Evolutionary conservation across 2,797 vertebrate genomes (phyloP), one percentile per base, ranked within the genome.

Genomic region (Hemitrygon akajei): DNA sequence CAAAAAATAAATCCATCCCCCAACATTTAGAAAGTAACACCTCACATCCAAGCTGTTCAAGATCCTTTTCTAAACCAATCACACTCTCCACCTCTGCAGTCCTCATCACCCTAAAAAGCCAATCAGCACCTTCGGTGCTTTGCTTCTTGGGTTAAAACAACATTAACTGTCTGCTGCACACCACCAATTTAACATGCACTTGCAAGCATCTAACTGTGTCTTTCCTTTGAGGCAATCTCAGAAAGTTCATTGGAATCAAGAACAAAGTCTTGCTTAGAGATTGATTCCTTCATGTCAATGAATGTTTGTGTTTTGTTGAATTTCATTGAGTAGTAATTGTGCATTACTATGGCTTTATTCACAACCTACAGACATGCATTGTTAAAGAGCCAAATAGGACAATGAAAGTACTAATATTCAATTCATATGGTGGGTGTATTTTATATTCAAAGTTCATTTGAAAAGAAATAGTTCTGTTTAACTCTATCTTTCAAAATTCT

Each of bases 391-490:
- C 91, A 56, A 76, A 76, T 76, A 18, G 37, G 37, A 93, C 27
- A 93, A 76, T 56, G 22, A 16, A 76, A 75, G 40, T 56, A 7
- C 40, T 93, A 75, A 76, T 22, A 56, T 93, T 47, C 40, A 47
- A 76, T 56, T 76, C 71, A 56, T 10, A 47, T 73, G 66, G 89
- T 91, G 40, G 91, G 91, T 75, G 71, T 92, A 69, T 58, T 93
- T 93, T 93, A n/a, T 75, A 9, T 93, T 58, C 47, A 76, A 93
- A 76, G 25, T 76, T 93, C 40, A 56, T 93, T 76, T 75, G 91
- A 93, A 76, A 76, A 69, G 66, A n/a, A 22, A 60, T 66, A 30
- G 30, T 34, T 91, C 27, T n/a, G 22, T 5, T 91, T 69, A 66
- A 16, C 69, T 75, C 69, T 47, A 25, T 73, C 22, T 73, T 73